Conservation (phyloP, 1,140 invertebrate species). For the Drosophila gunungcola region DNA sequence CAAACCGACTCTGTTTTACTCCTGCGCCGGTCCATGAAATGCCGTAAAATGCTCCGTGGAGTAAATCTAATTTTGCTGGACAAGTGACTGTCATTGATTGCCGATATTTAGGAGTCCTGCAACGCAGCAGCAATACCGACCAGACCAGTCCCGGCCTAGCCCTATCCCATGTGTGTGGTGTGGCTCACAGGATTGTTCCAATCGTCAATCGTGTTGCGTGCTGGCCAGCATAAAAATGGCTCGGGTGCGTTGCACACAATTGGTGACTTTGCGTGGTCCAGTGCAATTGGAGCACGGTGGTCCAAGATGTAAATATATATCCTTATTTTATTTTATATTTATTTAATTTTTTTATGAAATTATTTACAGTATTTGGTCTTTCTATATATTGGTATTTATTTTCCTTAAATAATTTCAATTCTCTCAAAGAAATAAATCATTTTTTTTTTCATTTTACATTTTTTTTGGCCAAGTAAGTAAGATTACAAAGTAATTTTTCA, state of each 20-base stretch:
- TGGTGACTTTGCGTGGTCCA: conserved; percentile 27
- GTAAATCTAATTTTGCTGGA: conserved; percentile 77
- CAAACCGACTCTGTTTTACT: neutral
- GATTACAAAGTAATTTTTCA: no score
- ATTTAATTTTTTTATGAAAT: neutral
- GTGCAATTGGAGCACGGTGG: conserved; percentile 19
- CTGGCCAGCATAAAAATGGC: conserved; percentile 62
- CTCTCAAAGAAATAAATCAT: no score
- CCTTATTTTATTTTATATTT: neutral
- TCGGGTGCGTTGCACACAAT: conserved; percentile 57
- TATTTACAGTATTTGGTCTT: no score
- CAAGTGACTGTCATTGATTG: conserved; percentile 80
- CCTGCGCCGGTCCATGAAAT: conserved; percentile 14
- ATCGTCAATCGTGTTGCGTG: conserved; percentile 75
- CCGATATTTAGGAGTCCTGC: conserved; percentile 59
- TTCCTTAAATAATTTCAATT: no score
- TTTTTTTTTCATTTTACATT: no score
- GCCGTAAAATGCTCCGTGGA: conserved; percentile 66
- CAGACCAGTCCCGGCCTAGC: conserved; percentile 9
- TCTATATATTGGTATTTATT: no score
- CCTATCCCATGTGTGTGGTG: conserved; percentile 23
- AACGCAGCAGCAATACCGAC: conserved; percentile 21
- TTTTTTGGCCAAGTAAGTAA: no score
- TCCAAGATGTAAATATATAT: neutral
- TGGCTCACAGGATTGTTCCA: conserved; percentile 55